phyloP scores from a whole-genome alignment of 2,888 invertebrate species.

The Clitarchus hookeri region DNA sequence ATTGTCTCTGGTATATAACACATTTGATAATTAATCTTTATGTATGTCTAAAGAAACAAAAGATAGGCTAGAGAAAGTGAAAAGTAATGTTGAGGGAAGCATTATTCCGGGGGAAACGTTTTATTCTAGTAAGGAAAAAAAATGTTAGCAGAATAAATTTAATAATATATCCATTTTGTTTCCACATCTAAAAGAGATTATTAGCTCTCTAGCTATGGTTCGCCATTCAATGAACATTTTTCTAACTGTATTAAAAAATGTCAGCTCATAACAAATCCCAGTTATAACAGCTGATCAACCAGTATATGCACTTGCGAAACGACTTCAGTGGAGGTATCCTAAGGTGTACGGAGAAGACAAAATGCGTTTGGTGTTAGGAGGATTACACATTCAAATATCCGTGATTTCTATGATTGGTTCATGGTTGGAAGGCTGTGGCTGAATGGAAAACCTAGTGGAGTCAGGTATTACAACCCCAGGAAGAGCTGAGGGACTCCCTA shows the following conservation, averaged over 20 bases:
- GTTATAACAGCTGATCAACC: constrained; percentile 6
- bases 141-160: background rate
- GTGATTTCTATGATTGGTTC: background rate
- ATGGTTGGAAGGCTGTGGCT: constrained; percentile 18
- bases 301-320: background rate
- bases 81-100: background rate
- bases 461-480: constrained; percentile 20
- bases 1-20: no score
- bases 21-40: no score
- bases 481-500: background rate
- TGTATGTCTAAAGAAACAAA: no score
- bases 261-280: background rate
- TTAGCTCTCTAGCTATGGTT: background rate
- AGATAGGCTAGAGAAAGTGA: background rate
- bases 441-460: background rate
- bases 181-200: constrained; percentile 22
- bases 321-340: background rate
- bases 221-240: no score
- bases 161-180: background rate
- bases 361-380: background rate
- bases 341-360: constrained; percentile 10
- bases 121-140: background rate
- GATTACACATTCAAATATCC: background rate
- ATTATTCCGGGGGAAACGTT: background rate
- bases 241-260: background rate